Conservation (phyloP, 2,888 invertebrate genomes). For the Polyommatus icarus region DNA sequence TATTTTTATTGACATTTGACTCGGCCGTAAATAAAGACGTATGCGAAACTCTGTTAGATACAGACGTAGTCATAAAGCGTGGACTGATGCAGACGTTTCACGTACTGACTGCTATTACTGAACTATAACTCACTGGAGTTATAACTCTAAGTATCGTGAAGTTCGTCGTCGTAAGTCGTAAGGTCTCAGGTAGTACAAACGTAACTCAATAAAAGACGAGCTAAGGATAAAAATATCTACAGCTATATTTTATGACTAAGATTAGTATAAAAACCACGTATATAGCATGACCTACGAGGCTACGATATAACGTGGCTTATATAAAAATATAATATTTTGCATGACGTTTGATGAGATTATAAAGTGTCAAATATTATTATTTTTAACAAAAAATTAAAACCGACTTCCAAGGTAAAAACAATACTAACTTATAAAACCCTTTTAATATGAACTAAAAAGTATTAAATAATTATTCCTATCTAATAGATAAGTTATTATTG, state of each 20-base stretch:
- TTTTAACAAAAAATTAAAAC: too few relatives aligned
- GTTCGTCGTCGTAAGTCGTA: neutral
- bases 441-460: too few relatives aligned
- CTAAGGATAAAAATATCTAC: neutral
- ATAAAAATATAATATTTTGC: neutral
- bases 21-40: constrained; percentile 9
- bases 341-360: too few relatives aligned
- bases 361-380: too few relatives aligned
- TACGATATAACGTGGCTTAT: neutral
- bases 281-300: neutral
- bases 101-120: neutral
- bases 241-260: neutral
- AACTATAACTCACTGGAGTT: neutral
- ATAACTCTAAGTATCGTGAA: neutral
- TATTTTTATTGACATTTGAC: constrained; percentile 11
- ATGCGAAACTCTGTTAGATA: neutral
- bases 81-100: constrained; percentile 8
- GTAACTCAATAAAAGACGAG: neutral
- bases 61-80: neutral
- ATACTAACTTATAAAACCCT: too few relatives aligned
- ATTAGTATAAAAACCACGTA: neutral
- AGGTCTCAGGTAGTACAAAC: neutral
- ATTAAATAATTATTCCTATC: too few relatives aligned
- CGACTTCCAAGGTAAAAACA: too few relatives aligned
- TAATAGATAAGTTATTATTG: too few relatives aligned